A percentile compares a stretch with the other conserved stretches of the same genome.
These are phyloP conservation scores for Herminia tarsipennalis DNA, from an alignment of 2,888 invertebrate species.

Conservation along the genomic window DNA sequence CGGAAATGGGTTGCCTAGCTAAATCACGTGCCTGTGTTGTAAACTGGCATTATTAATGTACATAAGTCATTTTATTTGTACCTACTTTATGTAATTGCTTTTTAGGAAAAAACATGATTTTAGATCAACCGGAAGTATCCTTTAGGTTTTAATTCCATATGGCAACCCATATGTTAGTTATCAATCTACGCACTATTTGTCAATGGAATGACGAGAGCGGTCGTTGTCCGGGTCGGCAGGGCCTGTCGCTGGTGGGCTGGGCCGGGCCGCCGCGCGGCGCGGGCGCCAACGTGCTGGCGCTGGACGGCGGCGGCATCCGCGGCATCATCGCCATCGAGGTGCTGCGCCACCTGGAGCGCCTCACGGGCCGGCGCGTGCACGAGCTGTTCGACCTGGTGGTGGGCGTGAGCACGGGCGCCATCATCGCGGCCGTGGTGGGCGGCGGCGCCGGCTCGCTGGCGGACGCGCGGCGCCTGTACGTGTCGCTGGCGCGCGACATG, in stretches of 20 bases:
- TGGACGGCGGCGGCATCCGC: constrained; percentile 96
- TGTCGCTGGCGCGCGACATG: constrained; percentile 75
- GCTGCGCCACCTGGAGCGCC: constrained; percentile 90
- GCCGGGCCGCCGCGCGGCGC: constrained; percentile 88
- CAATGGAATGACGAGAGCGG: neutral
- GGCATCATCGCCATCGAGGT: constrained; percentile 95
- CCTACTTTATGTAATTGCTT: too few species aligned
- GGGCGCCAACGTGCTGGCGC: constrained; percentile 92
- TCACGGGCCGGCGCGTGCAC: constrained; percentile 88
- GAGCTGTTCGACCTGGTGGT: constrained; percentile 95
- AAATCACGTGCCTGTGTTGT: too few species aligned
- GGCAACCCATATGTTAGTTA: too few species aligned
- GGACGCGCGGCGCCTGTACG: constrained; percentile 73
- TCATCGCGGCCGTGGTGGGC: constrained; percentile 91
- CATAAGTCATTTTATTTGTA: too few species aligned
- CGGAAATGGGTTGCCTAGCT: too few species aligned
- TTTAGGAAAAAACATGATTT: too few species aligned
- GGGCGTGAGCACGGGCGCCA: constrained; percentile 94
- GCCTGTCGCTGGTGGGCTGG: constrained; percentile 89
- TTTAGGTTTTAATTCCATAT: too few species aligned
- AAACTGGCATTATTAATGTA: too few species aligned
- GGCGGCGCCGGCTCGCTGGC: constrained; percentile 70
- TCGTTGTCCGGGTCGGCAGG: constrained; percentile 61
- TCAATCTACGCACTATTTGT: too few species aligned
- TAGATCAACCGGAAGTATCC: too few species aligned